Conservation (phyloP, 2,113 vertebrate species). For the Motacilla tschutschensis region DNA sequence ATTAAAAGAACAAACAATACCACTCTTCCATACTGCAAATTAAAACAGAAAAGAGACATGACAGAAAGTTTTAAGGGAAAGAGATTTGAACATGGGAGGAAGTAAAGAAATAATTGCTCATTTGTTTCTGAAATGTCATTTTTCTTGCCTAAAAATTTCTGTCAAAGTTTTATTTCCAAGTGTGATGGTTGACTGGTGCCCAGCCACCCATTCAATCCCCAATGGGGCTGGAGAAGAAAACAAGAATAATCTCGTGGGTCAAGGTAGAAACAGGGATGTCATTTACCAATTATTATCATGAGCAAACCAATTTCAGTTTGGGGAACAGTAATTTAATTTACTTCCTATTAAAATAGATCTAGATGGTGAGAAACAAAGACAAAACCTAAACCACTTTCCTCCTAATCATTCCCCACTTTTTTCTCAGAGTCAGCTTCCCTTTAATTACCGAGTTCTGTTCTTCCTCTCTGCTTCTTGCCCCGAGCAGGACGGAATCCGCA, state of each 20-base stretch:
- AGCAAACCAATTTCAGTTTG: background rate
- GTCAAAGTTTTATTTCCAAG: background rate
- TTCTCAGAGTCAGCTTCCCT: background rate
- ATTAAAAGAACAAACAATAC: background rate
- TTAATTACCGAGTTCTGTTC: background rate
- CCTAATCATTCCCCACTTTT: background rate
- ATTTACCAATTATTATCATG: background rate
- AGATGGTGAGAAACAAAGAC: background rate
- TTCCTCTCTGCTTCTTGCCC: too few species aligned
- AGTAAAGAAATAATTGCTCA: background rate
- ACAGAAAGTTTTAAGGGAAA: background rate
- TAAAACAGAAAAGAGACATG: background rate
- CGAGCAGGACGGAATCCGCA: fast-evolving
- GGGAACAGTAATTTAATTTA: background rate
- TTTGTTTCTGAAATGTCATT: background rate
- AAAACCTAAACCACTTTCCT: background rate
- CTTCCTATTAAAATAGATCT: background rate
- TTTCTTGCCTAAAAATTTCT: background rate
- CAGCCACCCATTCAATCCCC: background rate
- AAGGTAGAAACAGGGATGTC: background rate
- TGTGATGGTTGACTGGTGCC: background rate
- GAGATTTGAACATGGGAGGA: background rate
- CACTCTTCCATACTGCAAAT: background rate
- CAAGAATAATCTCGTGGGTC: background rate
- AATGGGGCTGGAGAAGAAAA: background rate